A percentile compares a stretch with the other conserved stretches of the same genome.
Conservation (phyloP, 2,113 vertebrate species). For the Tringa solitaria region DNA sequence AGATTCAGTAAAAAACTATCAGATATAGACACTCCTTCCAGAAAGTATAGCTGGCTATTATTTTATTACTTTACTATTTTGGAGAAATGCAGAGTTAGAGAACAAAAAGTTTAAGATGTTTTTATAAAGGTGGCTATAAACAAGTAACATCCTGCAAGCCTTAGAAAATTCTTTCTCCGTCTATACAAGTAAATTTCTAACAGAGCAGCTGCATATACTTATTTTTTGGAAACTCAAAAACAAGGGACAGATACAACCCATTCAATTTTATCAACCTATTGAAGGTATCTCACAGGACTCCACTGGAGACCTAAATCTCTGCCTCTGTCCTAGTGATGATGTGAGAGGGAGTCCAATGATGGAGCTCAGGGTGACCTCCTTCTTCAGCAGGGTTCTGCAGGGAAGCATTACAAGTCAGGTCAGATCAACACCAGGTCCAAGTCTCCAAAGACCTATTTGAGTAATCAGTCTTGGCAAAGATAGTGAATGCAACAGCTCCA, state of each 20-base stretch:
- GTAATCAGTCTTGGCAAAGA: not conserved
- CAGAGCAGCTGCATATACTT: not conserved
- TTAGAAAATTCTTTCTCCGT: not conserved
- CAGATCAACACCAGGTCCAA: not conserved
- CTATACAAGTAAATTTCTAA: not conserved
- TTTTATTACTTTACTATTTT: not conserved
- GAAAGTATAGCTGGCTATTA: not conserved
- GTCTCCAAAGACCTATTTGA: not conserved
- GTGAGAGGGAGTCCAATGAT: accelerated
- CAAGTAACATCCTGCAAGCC: not conserved
- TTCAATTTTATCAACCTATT: not conserved
- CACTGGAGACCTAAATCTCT: not conserved
- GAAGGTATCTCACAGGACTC: not conserved
- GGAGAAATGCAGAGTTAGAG: not conserved
- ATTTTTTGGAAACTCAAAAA: not conserved
- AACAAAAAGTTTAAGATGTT: not conserved
- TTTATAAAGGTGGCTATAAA: not conserved
- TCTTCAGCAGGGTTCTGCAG: not conserved
- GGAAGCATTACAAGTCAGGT: not conserved
- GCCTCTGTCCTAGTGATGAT: not conserved
- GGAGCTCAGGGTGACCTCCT: not conserved
- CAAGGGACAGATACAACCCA: not conserved
- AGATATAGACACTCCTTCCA: not conserved
- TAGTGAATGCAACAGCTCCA: not conserved
- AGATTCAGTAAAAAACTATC: not conserved